A percentile compares a stretch with the other conserved stretches of the same genome.
These are phyloP conservation scores for Orthonyx spaldingii DNA, from an alignment of 2,113 vertebrate species.

Conservation along the genomic window DNA sequence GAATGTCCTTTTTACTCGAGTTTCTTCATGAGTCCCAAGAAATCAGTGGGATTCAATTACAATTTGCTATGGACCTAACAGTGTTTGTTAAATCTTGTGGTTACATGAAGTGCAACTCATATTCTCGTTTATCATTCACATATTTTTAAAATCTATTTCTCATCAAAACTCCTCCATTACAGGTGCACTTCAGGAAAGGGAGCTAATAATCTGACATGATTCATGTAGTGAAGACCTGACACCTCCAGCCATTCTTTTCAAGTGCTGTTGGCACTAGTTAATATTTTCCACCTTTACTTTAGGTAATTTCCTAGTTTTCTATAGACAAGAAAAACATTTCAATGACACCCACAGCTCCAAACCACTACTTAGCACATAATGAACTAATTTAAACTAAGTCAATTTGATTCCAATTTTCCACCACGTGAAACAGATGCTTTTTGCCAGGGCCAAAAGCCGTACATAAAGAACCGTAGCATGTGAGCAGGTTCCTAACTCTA, in stretches of 20 bases:
- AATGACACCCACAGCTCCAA: conserved; percentile 45
- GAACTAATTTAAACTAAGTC: conserved; percentile 58
- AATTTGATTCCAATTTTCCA: conserved; percentile 12
- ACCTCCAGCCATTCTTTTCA: conserved; percentile 45
- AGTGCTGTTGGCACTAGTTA: conserved; percentile 22
- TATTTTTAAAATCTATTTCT: neutral
- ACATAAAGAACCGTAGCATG: conserved; percentile 35
- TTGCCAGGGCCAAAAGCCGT: neutral
- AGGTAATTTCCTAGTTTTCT: conserved; percentile 44
- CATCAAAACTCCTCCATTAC: neutral
- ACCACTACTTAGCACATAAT: conserved; percentile 62
- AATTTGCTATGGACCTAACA: neutral
- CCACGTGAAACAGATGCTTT: conserved; percentile 22
- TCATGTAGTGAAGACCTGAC: conserved; percentile 8
- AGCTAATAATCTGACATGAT: conserved; percentile 27
- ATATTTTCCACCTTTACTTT: conserved; percentile 55
- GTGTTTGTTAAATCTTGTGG: neutral
- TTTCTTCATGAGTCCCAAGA: neutral
- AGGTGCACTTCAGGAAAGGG: conserved; percentile 5
- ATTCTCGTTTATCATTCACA: neutral
- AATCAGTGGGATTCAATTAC: neutral
- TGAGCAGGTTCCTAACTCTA: neutral
- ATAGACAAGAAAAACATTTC: conserved; percentile 54
- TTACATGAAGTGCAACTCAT: neutral
- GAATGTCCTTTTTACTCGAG: neutral